Conservation (phyloP, 2,888 invertebrate genomes). For the Drosophila merina region DNA sequence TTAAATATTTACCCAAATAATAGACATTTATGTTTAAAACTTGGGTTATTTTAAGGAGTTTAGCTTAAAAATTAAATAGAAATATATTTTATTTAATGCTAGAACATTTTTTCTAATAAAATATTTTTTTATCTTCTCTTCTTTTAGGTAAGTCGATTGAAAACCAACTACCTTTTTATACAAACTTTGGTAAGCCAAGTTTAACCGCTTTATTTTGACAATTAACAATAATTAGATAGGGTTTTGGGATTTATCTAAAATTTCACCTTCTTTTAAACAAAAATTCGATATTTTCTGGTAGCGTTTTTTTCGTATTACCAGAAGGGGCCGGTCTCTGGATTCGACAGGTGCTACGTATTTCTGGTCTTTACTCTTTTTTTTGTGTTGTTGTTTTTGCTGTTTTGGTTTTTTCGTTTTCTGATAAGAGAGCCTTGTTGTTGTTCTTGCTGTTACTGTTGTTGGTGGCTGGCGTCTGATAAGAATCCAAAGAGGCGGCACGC, state of each 20-base stretch:
- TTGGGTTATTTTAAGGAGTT: too few relatives aligned
- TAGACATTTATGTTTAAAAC: too few relatives aligned
- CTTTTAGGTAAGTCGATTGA: constrained; percentile 25
- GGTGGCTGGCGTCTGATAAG: constrained; percentile 52
- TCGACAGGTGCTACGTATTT: constrained; percentile 52
- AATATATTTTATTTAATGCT: background rate
- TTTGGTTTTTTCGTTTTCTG: constrained; percentile 19
- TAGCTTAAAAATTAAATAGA: too few relatives aligned
- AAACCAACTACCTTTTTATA: too few relatives aligned
- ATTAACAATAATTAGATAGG: too few relatives aligned
- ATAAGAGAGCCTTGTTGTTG: constrained; percentile 44
- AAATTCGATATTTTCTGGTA: background rate
- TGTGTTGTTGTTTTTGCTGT: constrained; percentile 8
- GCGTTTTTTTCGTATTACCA: constrained; percentile 16
- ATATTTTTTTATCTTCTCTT: background rate
- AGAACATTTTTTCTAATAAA: background rate
- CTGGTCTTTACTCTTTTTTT: constrained; percentile 19
- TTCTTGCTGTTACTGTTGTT: background rate
- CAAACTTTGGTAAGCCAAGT: too few relatives aligned
- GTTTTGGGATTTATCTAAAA: too few relatives aligned
- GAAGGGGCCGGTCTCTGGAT: constrained; percentile 58
- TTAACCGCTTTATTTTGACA: too few relatives aligned
- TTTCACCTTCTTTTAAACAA: too few relatives aligned
- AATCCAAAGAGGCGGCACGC: constrained; percentile 56
- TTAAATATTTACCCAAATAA: background rate